A percentile compares a stretch with the other conserved stretches of the same genome.
phyloP scores from a whole-genome alignment of 2,113 vertebrate species.

The Platysternon megacephalum region DNA sequence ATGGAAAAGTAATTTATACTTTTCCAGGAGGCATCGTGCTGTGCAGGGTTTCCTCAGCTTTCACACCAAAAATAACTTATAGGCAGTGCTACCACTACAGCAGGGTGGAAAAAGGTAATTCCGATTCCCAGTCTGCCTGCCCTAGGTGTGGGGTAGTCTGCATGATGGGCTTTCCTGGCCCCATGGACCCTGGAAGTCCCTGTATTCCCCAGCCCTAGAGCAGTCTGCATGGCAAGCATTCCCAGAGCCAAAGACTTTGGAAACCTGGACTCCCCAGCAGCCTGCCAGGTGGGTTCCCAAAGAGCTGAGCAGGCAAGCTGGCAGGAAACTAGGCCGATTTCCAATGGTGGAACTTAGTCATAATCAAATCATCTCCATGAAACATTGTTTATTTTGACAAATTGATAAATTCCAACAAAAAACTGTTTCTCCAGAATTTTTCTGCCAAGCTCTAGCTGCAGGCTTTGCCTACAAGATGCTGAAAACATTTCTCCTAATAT shows the following conservation, averaged over 20 bases:
- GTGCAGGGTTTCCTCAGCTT: not conserved
- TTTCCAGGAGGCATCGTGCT: not conserved
- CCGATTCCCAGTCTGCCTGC: not conserved
- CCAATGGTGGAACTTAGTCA: not conserved
- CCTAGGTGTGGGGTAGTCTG: no score
- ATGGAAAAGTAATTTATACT: not conserved
- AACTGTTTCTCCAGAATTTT: not conserved
- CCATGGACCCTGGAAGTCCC: no score
- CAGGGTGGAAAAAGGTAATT: not conserved
- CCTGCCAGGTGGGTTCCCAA: not conserved
- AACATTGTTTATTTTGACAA: not conserved
- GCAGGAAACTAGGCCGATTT: not conserved
- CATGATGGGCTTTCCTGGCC: no score
- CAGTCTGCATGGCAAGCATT: no score
- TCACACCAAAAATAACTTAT: not conserved
- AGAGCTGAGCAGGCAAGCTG: not conserved
- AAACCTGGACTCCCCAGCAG: not conserved
- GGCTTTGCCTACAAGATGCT: not conserved
- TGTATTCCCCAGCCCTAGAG: no score
- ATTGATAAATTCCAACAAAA: not conserved
- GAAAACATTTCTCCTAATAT: not conserved
- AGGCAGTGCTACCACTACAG: not conserved
- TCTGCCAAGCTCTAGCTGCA: not conserved
- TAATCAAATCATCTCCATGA: not conserved
- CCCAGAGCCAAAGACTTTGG: no score